Conservation (phyloP, 2,797 vertebrate species). For the Lindbergichthys nudifrons region DNA sequence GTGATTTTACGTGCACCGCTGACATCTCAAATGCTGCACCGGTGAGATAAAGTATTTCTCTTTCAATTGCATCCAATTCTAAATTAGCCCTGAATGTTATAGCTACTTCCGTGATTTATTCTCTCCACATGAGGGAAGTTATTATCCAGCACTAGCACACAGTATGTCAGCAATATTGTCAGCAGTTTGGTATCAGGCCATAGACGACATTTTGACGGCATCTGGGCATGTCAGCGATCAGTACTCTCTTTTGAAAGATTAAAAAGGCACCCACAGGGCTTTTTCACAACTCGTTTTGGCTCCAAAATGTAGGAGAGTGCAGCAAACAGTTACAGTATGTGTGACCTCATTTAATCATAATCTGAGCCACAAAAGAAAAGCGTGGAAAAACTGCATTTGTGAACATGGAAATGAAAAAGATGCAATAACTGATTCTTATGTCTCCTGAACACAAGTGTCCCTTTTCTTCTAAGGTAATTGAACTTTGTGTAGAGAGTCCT, state of each 20-base stretch:
- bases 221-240: conserved; percentile 56
- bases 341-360: conserved; percentile 69
- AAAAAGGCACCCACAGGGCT: conserved; percentile 37
- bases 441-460: conserved; percentile 9
- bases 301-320: conserved; percentile 14
- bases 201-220: conserved; percentile 34
- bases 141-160: conserved; percentile 60
- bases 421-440: conserved; percentile 9
- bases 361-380: conserved; percentile 45
- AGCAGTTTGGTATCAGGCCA: conserved; percentile 48
- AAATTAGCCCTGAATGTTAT: conserved; percentile 70
- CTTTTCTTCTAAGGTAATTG: conserved; percentile 52
- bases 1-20: conserved; percentile 43
- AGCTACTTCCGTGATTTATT: conserved; percentile 57
- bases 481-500: conserved; percentile 32
- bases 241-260: conserved; percentile 42
- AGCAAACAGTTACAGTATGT: conserved; percentile 32
- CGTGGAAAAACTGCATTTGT: conserved; percentile 33
- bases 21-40: conserved; percentile 55
- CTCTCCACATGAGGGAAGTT: conserved; percentile 62
- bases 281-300: conserved; percentile 39
- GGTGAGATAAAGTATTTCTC: conserved; percentile 54
- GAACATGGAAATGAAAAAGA: conserved; percentile 41
- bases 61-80: conserved; percentile 61
- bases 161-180: conserved; percentile 57